phyloP scores from a whole-genome alignment of 2,797 vertebrate genomes.

The Anguilla megastoma region DNA sequence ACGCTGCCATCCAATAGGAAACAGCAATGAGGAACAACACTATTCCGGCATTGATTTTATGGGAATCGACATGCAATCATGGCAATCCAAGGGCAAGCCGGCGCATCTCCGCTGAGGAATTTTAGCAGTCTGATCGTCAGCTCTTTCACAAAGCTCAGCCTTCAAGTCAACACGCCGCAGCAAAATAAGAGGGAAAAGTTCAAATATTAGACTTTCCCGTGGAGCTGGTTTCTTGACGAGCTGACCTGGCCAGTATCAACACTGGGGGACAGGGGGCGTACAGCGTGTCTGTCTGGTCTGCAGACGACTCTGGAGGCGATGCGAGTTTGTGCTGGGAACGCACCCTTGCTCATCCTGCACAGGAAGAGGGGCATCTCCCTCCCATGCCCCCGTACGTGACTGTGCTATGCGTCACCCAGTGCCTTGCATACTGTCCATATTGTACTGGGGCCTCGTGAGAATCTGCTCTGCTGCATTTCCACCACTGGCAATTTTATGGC shows the following conservation, averaged over 20 bases:
- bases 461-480: background rate
- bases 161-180: slow-evolving; percentile 65
- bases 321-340: slow-evolving; percentile 51
- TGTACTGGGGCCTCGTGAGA: background rate
- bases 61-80: slow-evolving; percentile 37
- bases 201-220: slow-evolving; percentile 80
- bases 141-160: slow-evolving; percentile 49
- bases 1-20: background rate
- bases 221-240: slow-evolving; percentile 62
- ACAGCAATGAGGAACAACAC: background rate
- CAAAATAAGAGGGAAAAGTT: slow-evolving; percentile 76
- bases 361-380: slow-evolving; percentile 29
- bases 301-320: slow-evolving; percentile 62
- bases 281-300: slow-evolving; percentile 73
- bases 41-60: slow-evolving; percentile 35
- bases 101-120: slow-evolving; percentile 32
- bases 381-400: background rate
- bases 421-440: background rate
- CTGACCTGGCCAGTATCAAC: slow-evolving; percentile 69
- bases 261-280: slow-evolving; percentile 52
- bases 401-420: background rate
- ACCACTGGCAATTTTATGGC: background rate
- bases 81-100: slow-evolving; percentile 36
- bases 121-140: slow-evolving; percentile 50
- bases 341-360: slow-evolving; percentile 29